phyloP scores from a whole-genome alignment of 2,888 invertebrate species.

The Campopleginae sp. region DNA sequence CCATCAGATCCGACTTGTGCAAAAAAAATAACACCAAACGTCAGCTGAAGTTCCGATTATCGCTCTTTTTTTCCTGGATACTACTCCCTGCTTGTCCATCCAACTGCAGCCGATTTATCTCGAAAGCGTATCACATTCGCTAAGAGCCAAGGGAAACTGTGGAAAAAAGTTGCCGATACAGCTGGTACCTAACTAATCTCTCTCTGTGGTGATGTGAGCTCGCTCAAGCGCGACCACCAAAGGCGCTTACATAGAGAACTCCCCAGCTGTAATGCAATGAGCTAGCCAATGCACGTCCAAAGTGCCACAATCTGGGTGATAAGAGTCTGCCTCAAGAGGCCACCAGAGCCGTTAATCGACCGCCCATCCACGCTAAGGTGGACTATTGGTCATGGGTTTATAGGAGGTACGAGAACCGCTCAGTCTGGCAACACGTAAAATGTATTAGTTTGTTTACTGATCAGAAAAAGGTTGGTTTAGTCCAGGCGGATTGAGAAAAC shows the following conservation, averaged over 20 bases:
- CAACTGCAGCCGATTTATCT: neutral
- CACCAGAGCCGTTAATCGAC: neutral
- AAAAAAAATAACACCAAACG: too few species aligned
- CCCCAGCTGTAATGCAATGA: neutral
- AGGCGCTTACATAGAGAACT: neutral
- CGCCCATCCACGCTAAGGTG: neutral
- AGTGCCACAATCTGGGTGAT: neutral
- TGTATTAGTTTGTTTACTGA: too few species aligned
- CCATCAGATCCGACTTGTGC: too few species aligned
- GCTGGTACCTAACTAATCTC: neutral
- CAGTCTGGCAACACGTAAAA: neutral
- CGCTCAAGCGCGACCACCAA: neutral
- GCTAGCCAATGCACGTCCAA: neutral
- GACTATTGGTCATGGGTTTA: neutral
- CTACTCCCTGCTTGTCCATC: neutral
- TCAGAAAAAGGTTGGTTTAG: too few species aligned
- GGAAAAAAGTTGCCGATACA: neutral
- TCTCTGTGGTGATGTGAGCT: neutral
- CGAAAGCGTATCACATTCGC: neutral
- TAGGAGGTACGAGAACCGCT: neutral
- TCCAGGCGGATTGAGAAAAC: too few species aligned
- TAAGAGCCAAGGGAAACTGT: neutral
- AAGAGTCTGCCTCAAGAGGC: neutral
- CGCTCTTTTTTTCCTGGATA: too few species aligned
- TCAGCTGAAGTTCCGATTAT: too few species aligned